These are phyloP conservation scores for Lasiommata megera DNA, from an alignment of 2,888 invertebrate species.

Conservation along the genomic window DNA sequence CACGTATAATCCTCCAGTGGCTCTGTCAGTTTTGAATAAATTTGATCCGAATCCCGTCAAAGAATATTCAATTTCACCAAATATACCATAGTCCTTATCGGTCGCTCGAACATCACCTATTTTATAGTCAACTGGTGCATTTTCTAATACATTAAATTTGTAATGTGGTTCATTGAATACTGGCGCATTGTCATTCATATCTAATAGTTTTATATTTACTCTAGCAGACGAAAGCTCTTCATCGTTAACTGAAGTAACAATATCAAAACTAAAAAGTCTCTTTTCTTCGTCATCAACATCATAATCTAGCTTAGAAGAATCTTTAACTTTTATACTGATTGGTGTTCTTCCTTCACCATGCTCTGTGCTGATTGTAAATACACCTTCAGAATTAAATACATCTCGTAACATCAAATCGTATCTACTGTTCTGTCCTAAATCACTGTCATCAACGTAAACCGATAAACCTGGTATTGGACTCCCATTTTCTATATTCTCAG, in stretches of 20 bases:
- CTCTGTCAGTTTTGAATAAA: constrained; percentile 85
- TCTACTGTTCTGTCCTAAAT: constrained; percentile 87
- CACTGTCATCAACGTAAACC: constrained; percentile 87
- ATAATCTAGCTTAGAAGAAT: constrained; percentile 85
- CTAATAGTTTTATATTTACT: constrained; percentile 84
- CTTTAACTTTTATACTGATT: constrained; percentile 85
- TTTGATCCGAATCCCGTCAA: constrained; percentile 90
- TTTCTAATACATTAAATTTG: constrained; percentile 85
- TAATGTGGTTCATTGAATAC: constrained; percentile 84
- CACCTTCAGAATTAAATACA: constrained; percentile 79
- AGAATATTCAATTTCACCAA: constrained; percentile 86
- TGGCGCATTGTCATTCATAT: constrained; percentile 91
- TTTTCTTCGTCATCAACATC: constrained; percentile 83
- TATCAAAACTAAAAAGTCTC: constrained; percentile 84
- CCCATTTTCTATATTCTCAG: constrained; percentile 87
- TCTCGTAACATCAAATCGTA: constrained; percentile 84
- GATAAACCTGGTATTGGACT: constrained; percentile 87
- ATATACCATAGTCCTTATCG: constrained; percentile 87
- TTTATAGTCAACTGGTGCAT: constrained; percentile 81
- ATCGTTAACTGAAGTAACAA: constrained; percentile 81
- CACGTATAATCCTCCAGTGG: constrained; percentile 85
- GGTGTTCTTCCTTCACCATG: constrained; percentile 88
- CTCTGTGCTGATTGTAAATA: constrained; percentile 84
- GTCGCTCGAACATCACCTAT: constrained; percentile 85
- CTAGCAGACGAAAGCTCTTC: constrained; percentile 81